These are phyloP conservation scores for Pissodes strobi DNA, from an alignment of 1,140 invertebrate genomes.

Conservation along the genomic window DNA sequence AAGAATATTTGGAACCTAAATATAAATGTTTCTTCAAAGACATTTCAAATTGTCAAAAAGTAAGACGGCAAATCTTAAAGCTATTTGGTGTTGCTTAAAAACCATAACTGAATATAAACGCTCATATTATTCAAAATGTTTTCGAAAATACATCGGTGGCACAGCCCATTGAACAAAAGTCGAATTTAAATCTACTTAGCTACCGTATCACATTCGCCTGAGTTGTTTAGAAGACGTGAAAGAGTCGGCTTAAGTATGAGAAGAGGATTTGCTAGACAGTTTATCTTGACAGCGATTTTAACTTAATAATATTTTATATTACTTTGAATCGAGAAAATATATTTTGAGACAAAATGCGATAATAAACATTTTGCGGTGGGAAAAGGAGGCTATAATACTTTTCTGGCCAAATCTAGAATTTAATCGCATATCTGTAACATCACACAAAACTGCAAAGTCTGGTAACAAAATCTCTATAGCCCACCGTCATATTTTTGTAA, in stretches of 20 bases:
- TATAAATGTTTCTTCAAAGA: no score
- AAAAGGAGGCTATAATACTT: no score
- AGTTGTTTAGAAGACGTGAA: conserved; percentile 21
- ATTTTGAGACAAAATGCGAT: no score
- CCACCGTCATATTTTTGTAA: no score
- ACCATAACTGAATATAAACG: conserved; percentile 17
- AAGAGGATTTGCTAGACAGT: conserved; percentile 16
- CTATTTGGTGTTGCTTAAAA: conserved; percentile 10
- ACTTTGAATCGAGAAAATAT: neutral
- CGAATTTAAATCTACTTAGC: conserved; percentile 23
- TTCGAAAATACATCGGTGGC: conserved; percentile 12
- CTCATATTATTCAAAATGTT: conserved; percentile 16
- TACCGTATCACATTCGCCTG: conserved; percentile 19
- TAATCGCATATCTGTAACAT: no score
- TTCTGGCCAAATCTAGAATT: no score
- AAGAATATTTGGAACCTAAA: no score
- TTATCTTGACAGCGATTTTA: conserved; percentile 7
- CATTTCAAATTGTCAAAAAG: conserved; percentile 2
- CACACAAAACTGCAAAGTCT: no score
- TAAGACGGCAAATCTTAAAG: neutral
- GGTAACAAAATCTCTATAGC: no score
- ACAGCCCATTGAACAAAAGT: conserved; percentile 22
- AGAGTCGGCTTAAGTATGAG: conserved; percentile 12
- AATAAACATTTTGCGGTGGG: no score
- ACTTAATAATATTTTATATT: conserved; percentile 1